Conservation (phyloP, 2,888 invertebrate genomes). For the Hemaris fuciformis region DNA sequence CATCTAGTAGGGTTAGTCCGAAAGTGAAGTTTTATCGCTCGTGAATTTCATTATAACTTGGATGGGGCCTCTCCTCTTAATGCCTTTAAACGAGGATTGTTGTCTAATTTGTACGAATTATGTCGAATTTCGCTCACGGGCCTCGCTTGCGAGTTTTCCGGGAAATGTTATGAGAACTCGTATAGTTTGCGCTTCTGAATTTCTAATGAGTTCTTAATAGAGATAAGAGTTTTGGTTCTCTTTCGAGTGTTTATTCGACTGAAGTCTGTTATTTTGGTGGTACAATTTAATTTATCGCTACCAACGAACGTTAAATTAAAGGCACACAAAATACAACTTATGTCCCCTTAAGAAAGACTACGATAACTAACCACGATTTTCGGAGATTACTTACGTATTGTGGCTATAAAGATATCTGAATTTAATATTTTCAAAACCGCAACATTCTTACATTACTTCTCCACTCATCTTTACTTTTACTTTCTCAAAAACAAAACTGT, state of each 20-base stretch:
- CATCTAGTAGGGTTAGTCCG: slow-evolving; percentile 73
- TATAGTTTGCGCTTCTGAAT: slow-evolving; percentile 22
- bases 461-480: no score
- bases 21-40: slow-evolving; percentile 80
- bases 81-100: slow-evolving; percentile 76
- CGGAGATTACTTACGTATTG: no score
- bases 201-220: slow-evolving; percentile 28
- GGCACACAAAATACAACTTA: no score
- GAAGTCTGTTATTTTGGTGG: neutral
- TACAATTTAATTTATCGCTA: neutral
- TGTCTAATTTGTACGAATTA: slow-evolving; percentile 76
- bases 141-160: slow-evolving; percentile 21
- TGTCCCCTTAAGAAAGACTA: no score
- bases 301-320: no score
- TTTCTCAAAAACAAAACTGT: neutral
- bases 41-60: slow-evolving; percentile 81
- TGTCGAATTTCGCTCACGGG: slow-evolving; percentile 55
- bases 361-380: no score
- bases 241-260: neutral
- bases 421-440: no score
- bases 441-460: no score
- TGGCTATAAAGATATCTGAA: no score
- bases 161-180: slow-evolving; percentile 23
- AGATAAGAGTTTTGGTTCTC: neutral
- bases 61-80: slow-evolving; percentile 62